Evolutionary conservation across 2,888 invertebrate species (phyloP), one percentile per base, ranked within the genome.

Genomic region (Cyclophora albipunctata): DNA sequence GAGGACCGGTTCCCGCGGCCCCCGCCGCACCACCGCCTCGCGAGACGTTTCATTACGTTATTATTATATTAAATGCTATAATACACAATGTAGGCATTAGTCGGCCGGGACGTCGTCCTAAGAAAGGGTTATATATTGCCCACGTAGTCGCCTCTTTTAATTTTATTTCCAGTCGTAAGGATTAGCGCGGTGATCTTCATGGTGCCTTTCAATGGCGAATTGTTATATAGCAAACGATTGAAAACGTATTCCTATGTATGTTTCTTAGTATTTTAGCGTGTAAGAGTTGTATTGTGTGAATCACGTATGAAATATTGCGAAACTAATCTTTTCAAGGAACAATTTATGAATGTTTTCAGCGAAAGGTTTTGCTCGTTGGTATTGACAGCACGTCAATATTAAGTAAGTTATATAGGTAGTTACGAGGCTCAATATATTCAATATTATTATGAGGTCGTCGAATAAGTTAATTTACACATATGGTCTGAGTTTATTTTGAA

Each of bases 51-150:
- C 88, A 88, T 88, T 88, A 88, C 86, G 82, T 85, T 88, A 88
- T 88, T 88, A 88, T 88, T 86, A 87, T 88, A 88, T 87, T 88
- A 87, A 88, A 87, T 84, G 84, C 83, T 87, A 81, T 86, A 85
- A 84, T 86, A 83, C 84, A 86, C 85, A 84, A 83, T 86, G 87
- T 85, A 78, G 77, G 84, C 81, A 85, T 87, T 86, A 85, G 84
- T 79, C 77, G 72, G 73, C 64, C 70, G 72, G 73, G 77, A 75
- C 78, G 73, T 71, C 70, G 71, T 74, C 78, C 76, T 69, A 73
- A 78, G 78, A 73, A 78, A 78, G 73, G 78, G 73, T 78, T 79
- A 81, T 75, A 77, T 76, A 80, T 75, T 70, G 73, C 65, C 69
- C 69, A 60, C 61, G 69, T 62, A 62, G 59, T 58, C 55, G 50